phyloP scores from a whole-genome alignment of 2,113 vertebrate genomes.

The Pelvicachromis taeniatus region DNA sequence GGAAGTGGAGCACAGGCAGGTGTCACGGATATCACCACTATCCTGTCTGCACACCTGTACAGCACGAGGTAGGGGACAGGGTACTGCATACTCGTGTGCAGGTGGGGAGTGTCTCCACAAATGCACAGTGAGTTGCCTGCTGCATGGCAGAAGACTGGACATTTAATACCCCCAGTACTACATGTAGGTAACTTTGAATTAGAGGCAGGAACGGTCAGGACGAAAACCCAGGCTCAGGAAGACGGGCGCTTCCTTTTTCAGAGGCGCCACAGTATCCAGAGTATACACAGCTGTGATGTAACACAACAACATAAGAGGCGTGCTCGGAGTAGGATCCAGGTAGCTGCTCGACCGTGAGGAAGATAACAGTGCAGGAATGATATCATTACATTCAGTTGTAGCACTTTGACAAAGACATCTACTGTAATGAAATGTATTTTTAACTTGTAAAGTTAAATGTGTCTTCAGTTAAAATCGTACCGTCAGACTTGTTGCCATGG shows the following conservation, averaged over 20 bases:
- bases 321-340: background rate
- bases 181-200: background rate
- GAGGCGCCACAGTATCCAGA: background rate
- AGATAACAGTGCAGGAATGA: background rate
- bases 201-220: background rate
- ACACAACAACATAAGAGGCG: background rate
- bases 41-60: conserved; percentile 55
- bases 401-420: background rate
- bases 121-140: background rate
- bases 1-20: conserved; percentile 10
- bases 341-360: background rate
- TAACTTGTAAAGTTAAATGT: background rate
- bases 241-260: background rate
- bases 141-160: background rate
- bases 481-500: too few species aligned
- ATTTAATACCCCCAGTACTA: background rate
- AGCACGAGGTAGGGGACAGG: conserved; percentile 20
- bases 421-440: background rate
- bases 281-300: background rate
- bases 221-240: background rate
- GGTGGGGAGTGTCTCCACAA: background rate
- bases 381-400: background rate
- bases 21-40: conserved; percentile 15
- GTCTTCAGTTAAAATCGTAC: background rate
- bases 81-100: background rate